Base-by-base conservation (phyloP, 1,140 invertebrate genomes). In the Saccostrea echinata region DNA sequence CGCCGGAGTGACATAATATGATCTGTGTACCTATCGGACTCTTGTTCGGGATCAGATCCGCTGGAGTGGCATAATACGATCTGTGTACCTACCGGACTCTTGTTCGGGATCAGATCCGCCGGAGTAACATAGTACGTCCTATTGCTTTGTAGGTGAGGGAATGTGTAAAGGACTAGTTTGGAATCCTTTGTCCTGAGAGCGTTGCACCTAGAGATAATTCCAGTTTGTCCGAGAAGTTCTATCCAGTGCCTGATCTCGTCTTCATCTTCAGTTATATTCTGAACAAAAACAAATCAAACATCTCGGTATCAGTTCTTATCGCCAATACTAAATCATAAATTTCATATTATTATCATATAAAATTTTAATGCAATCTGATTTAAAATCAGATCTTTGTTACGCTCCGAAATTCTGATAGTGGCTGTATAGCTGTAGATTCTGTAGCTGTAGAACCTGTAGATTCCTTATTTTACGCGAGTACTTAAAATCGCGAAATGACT, bases 201-300 rank as follows among this genome's bases (percentile, higher is more conserved):
- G 27, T 27, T 12, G 12, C 68, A 76, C 18, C 13, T 1, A 16
- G 68, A 30, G 3, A 76, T 16, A 27, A 76, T 3, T 33, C 68
- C 68, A 3, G 33, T 8, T 33, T 76, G 68, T 27, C 30, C 30
- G 0, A 76, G 24, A 13, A 76, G 16, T 13, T 76, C 68, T 33
- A 76, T 76, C 24, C 6, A 30, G 27, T 30, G 24, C 16, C 24
- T 13, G 12, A 76, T 30, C 16, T 76, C 68, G 13, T 11, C 12
- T 33, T 76, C 68, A 24, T 76, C 16, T 11, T 33, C 68, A 16
- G 68, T 76, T 30, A 76, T 76, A 76, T 76, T 30, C 68, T 76
- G 24, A 76, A 11, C 1, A 27, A 30, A 12, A 18, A 27, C 18
- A 68, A 24, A 64, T 8, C 3, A n/a, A n/a, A 68, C 2, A 24